Conservation (phyloP, 2,888 invertebrate genomes). For the Leuctra nigra region DNA sequence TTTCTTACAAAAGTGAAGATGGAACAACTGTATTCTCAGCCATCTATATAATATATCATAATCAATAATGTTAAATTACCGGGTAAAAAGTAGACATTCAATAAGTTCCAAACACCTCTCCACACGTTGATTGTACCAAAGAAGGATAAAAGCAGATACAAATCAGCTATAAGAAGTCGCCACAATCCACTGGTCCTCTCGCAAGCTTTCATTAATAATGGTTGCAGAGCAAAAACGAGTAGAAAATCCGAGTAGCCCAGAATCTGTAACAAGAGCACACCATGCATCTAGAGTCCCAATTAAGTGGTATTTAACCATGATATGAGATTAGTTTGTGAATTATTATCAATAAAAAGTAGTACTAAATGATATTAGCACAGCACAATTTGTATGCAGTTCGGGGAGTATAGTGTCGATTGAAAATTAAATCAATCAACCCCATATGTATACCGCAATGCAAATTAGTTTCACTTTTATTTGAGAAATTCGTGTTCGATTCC, state of each 20-base stretch:
- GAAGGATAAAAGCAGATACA: slow-evolving; percentile 69
- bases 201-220: slow-evolving; percentile 63
- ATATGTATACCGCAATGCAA: too few relatives aligned
- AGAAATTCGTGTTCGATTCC: too few relatives aligned
- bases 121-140: slow-evolving; percentile 81
- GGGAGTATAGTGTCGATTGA: too few relatives aligned
- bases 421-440: too few relatives aligned
- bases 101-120: slow-evolving; percentile 78
- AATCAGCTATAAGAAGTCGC: slow-evolving; percentile 64
- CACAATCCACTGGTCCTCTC: slow-evolving; percentile 58
- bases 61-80: slow-evolving; percentile 42
- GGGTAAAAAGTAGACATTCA: slow-evolving; percentile 72
- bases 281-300: too few relatives aligned
- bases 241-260: slow-evolving; percentile 68
- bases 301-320: too few relatives aligned
- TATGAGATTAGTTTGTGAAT: too few relatives aligned
- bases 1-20: too few relatives aligned
- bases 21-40: neutral
- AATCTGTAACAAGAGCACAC: slow-evolving; percentile 47
- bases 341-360: too few relatives aligned
- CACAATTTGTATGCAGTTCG: too few relatives aligned
- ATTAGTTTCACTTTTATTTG: too few relatives aligned
- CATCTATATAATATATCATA: neutral
- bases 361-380: too few relatives aligned
- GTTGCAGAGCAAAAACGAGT: slow-evolving; percentile 67